Conservation (phyloP, 2,797 vertebrate species). For the Allobates femoralis region DNA sequence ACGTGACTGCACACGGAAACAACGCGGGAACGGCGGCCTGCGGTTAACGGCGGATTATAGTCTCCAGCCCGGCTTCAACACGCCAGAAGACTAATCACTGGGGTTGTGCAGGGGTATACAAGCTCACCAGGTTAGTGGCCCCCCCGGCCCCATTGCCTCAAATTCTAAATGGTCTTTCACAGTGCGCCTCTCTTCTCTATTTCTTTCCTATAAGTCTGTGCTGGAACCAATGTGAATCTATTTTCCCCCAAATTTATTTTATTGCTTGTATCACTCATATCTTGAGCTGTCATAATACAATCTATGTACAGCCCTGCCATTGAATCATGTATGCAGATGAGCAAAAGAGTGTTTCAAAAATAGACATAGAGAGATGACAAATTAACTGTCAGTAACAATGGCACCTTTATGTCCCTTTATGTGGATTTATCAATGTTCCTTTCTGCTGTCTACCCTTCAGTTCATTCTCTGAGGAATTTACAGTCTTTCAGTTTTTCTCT, state of each 20-base stretch:
- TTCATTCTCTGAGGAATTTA: conserved; percentile 10
- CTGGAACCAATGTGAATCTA: too few relatives aligned
- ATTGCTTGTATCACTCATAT: not conserved
- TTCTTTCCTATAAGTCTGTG: too few relatives aligned
- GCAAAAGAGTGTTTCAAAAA: not conserved
- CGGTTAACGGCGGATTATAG: too few relatives aligned
- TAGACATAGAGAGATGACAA: not conserved
- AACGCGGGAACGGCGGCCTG: too few relatives aligned
- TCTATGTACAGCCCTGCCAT: not conserved
- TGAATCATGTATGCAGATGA: not conserved
- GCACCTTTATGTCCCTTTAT: not conserved
- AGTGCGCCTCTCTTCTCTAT: too few relatives aligned
- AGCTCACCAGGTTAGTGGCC: too few relatives aligned
- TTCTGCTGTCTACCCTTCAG: not conserved
- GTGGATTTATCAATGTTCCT: not conserved
- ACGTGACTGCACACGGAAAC: too few relatives aligned
- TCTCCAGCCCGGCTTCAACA: too few relatives aligned
- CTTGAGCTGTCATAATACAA: not conserved
- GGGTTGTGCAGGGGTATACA: too few relatives aligned
- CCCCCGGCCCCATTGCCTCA: too few relatives aligned
- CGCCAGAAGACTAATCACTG: too few relatives aligned
- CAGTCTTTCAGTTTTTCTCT: not conserved
- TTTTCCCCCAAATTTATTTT: not conserved
- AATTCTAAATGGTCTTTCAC: too few relatives aligned
- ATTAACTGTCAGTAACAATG: not conserved